phyloP scores from a whole-genome alignment of 2,888 invertebrate genomes.

The Ypsolopha scabrella region DNA sequence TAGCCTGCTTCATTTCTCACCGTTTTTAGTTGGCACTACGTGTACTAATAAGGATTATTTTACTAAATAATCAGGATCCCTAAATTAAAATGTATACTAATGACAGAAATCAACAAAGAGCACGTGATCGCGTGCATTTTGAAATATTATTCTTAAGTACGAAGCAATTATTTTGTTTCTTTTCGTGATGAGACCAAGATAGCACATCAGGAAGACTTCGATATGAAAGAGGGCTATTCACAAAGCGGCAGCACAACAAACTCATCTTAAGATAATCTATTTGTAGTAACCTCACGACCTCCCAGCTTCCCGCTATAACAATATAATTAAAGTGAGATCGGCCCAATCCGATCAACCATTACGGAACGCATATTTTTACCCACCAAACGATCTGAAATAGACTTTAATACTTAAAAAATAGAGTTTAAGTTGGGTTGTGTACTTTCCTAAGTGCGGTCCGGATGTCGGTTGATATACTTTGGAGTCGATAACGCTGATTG shows the following conservation, averaged over 20 bases:
- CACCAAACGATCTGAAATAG: no score
- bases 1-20: no score
- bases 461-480: conserved; percentile 6
- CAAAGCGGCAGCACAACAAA: conserved; percentile 41
- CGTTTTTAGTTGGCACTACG: no score
- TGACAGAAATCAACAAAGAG: no score
- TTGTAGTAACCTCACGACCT: conserved; percentile 68
- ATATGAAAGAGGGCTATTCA: conserved; percentile 43
- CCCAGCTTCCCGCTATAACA: conserved; percentile 50
- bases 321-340: conserved; percentile 68
- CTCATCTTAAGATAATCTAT: conserved; percentile 64
- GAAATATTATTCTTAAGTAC: no score
- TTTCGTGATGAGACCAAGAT: background rate
- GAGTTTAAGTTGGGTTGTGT: background rate
- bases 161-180: no score
- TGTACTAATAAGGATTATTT: no score
- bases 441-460: background rate
- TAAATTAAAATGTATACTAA: no score
- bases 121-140: no score
- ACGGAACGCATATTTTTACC: background rate
- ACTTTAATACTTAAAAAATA: background rate
- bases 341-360: conserved; percentile 22
- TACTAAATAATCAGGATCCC: no score
- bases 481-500: conserved; percentile 1
- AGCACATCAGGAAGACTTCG: conserved; percentile 8